Evolutionary conservation across 2,888 invertebrate genomes (phyloP).

Genomic region (Anodontia alba): DNA sequence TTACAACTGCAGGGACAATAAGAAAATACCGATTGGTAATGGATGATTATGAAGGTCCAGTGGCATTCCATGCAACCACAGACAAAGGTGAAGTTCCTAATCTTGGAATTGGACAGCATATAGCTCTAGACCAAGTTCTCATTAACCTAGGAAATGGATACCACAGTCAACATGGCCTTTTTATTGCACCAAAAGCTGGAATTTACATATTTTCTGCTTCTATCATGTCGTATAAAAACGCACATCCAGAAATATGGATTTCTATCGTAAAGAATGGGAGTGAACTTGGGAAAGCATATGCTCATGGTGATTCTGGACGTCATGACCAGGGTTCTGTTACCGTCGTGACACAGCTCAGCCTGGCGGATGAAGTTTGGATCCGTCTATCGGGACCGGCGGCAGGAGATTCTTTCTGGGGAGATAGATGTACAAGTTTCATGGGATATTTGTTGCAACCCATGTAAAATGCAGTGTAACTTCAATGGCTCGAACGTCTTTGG

Average conservation of each 20-base stretch:
- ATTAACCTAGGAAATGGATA: conserved; percentile 20
- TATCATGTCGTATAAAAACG: no score
- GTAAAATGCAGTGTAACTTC: no score
- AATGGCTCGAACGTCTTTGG: no score
- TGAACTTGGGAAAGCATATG: conserved; percentile 15
- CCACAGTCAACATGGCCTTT: conserved; percentile 12
- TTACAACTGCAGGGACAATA: no score
- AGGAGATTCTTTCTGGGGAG: background rate
- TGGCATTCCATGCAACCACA: conserved; percentile 18
- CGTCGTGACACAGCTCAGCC: background rate
- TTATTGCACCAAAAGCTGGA: conserved; percentile 14
- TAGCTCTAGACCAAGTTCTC: conserved; percentile 8
- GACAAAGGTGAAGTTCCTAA: background rate
- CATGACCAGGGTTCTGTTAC: conserved; percentile 30
- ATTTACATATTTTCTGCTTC: conserved; percentile 22
- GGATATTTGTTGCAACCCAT: conserved; percentile 24
- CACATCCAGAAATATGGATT: no score
- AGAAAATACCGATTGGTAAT: conserved; percentile 1
- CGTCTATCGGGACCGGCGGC: background rate
- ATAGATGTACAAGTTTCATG: conserved; percentile 22
- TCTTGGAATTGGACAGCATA: background rate
- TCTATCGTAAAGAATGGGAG: background rate
- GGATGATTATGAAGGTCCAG: conserved; percentile 2
- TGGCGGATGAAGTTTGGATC: conserved; percentile 21
- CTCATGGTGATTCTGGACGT: conserved; percentile 12